phyloP scores from a whole-genome alignment of 2,888 invertebrate genomes.

The Orchesella flavescens region DNA sequence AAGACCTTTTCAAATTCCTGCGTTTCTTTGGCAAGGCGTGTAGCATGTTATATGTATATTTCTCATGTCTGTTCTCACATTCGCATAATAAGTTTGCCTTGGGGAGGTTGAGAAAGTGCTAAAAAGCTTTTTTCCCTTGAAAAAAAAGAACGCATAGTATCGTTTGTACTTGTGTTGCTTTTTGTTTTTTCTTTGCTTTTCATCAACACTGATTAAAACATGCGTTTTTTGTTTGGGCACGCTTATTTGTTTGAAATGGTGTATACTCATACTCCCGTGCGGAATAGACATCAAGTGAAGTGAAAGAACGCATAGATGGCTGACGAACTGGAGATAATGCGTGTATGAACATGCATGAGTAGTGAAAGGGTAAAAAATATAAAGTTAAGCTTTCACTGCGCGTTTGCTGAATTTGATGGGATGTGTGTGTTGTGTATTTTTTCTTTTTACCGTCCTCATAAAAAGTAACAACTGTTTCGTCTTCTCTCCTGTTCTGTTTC shows the following conservation, averaged over 20 bases:
- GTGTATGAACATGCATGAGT: neutral
- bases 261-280: neutral
- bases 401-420: neutral
- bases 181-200: neutral
- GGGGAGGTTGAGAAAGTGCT: conserved; percentile 6
- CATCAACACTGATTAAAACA: conserved; percentile 16
- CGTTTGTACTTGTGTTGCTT: neutral
- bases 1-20: neutral
- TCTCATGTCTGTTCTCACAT: neutral
- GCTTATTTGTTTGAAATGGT: neutral
- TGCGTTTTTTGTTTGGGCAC: conserved; percentile 8
- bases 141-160: conserved; percentile 7
- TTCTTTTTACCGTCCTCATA: conserved; percentile 12
- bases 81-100: conserved; percentile 6
- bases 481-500: neutral
- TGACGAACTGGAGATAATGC: neutral
- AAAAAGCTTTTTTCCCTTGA: conserved; percentile 9
- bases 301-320: neutral
- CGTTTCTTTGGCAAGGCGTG: neutral
- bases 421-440: neutral
- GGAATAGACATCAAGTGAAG: neutral
- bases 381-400: neutral
- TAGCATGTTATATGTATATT: neutral
- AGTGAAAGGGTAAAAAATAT: neutral
- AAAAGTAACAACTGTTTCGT: conserved; percentile 39